Conservation (phyloP, 2,888 invertebrate genomes). For the Calliphora vomitoria region DNA sequence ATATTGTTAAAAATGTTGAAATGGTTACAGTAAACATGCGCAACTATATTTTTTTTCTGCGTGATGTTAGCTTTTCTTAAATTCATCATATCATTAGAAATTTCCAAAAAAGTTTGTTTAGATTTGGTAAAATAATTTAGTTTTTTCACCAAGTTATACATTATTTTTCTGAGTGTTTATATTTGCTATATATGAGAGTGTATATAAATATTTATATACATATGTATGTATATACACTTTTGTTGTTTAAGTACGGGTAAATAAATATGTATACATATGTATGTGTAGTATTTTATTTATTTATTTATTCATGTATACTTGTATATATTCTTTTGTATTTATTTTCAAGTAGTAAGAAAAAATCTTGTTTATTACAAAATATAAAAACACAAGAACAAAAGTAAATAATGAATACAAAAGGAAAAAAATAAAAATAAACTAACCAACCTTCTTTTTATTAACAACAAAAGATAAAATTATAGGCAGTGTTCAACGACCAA, state of each 20-base stretch:
- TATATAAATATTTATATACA: slow-evolving; percentile 5
- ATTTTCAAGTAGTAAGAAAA: slow-evolving; percentile 37
- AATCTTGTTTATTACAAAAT: slow-evolving; percentile 53
- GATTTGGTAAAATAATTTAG: no score
- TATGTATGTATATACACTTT: neutral
- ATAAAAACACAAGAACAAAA: slow-evolving; percentile 57
- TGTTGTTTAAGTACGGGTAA: slow-evolving; percentile 23
- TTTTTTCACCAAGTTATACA: no score
- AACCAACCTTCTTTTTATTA: slow-evolving; percentile 32
- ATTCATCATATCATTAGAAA: no score
- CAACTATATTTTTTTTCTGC: no score
- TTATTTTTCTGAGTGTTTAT: slow-evolving; percentile 19
- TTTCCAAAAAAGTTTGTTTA: no score
- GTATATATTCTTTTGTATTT: slow-evolving; percentile 44
- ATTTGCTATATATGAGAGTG: neutral
- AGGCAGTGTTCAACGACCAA: neutral
- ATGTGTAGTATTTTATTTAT: slow-evolving; percentile 3
- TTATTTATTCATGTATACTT: neutral
- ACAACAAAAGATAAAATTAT: slow-evolving; percentile 2
- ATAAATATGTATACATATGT: neutral
- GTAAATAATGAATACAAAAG: slow-evolving; percentile 56
- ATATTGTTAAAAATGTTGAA: no score
- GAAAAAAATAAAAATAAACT: slow-evolving; percentile 22
- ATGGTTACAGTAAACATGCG: no score
- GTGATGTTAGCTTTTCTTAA: no score